A percentile compares a stretch with the other conserved stretches of the same genome.
phyloP scores from a whole-genome alignment of 2,797 vertebrate species.

The Pygocentrus nattereri region DNA sequence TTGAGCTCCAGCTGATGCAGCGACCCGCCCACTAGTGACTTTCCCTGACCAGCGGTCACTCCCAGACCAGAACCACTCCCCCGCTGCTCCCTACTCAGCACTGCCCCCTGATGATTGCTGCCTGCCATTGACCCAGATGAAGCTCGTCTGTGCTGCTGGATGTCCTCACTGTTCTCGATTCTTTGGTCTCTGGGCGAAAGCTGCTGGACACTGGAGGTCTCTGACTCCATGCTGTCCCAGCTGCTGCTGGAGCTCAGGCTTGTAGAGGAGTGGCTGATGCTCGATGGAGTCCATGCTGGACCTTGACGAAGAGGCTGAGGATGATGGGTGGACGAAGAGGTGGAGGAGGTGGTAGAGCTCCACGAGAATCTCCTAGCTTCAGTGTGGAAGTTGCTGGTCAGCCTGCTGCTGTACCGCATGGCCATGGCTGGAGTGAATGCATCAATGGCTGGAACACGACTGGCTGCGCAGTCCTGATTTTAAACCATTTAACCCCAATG shows the following conservation, averaged over 20 bases:
- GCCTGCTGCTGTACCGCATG: neutral
- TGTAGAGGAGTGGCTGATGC: slow-evolving; percentile 44
- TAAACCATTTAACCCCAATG: slow-evolving; percentile 72
- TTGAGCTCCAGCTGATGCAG: slow-evolving; percentile 70
- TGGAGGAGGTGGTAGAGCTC: slow-evolving; percentile 43
- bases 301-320: slow-evolving; percentile 4
- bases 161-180: neutral
- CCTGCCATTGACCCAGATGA: slow-evolving; percentile 34
- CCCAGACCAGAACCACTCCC: slow-evolving; percentile 47
- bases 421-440: slow-evolving; percentile 5
- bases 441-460: slow-evolving; percentile 64
- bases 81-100: slow-evolving; percentile 41
- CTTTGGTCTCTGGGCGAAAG: slow-evolving; percentile 13
- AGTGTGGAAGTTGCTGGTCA: slow-evolving; percentile 30
- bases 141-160: slow-evolving; percentile 2
- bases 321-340: neutral
- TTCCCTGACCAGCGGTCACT: slow-evolving; percentile 50
- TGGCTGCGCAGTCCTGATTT: slow-evolving; percentile 63
- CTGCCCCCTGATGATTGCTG: slow-evolving; percentile 57
- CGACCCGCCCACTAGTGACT: slow-evolving; percentile 59
- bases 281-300: slow-evolving; percentile 18
- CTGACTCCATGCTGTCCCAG: slow-evolving; percentile 44
- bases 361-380: neutral
- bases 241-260: slow-evolving; percentile 53
- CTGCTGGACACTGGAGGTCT: neutral